Evolutionary conservation across 2,888 invertebrate genomes (phyloP), one percentile per base, ranked within the genome.

Genomic region (Drosophila falleni): DNA sequence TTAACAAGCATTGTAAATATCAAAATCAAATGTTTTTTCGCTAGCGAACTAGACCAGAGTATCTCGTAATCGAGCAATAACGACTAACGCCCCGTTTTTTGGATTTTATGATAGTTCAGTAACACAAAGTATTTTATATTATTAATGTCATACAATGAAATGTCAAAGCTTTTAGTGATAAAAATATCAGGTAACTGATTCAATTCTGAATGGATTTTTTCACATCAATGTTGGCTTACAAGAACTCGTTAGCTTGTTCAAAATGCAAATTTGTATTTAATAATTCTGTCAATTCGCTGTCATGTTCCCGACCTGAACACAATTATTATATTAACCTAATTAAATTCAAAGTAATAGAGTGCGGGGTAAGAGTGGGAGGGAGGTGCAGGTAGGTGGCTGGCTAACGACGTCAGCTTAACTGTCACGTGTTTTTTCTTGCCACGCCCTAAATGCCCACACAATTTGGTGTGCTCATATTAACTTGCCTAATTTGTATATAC

Each of bases 241-340:
- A 16, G 31, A 16, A 49, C 31, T 31, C 16, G 31, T 31, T 16
- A 49, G 33, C 16, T 11, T 49, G 37, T 23, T n/a, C 15, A 10
- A 54, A 31, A 42, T 46, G 37, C 29, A 31, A 47, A 37, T 39
- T 9, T 39, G 11, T 16, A 13, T 11, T 10, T 42, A 11, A 35
- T 29, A 42, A 37, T 58, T 41, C 29, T 23, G 51, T 37, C 44
- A 23, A 31, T n/a, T 37, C 5, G 31, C 29, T 49, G 37, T 58
- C 46, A 44, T 56, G 35, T 46, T 33, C 5, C 9, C 11, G 26
- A 41, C 42, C 33, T 15, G 8, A 37, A 37, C 29, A 37, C 46
- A 55, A 19, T 13, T 35, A 37, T 35, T 42, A 55, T 54, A 56
- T 78, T 58, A 67, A 64, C 62, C 78, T 73, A 78, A 78, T 78